A percentile compares a stretch with the other conserved stretches of the same genome.
These are phyloP conservation scores for Trichonephila clavipes DNA, from an alignment of 1,140 invertebrate species.

Conservation along the genomic window DNA sequence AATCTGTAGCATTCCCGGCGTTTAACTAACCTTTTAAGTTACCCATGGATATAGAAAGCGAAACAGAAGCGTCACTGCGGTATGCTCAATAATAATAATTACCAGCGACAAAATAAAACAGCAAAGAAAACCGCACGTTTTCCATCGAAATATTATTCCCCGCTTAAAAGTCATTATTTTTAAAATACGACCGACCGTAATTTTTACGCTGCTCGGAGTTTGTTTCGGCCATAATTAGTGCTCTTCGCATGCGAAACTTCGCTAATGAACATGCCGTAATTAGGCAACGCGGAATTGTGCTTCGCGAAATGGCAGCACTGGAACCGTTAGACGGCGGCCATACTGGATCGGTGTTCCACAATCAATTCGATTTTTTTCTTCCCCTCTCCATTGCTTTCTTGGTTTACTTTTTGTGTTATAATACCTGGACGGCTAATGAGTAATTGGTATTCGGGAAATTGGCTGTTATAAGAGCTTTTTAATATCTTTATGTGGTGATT, in stretches of 20 bases:
- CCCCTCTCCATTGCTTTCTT: background rate
- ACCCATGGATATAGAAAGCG: conserved; percentile 1
- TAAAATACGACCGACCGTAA: conserved; percentile 64
- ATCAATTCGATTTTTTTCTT: conserved; percentile 33
- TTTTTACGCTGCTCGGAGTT: conserved; percentile 59
- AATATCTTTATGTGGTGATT: conserved; percentile 66
- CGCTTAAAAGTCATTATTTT: conserved; percentile 72
- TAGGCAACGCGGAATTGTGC: conserved; percentile 48
- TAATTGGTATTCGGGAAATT: conserved; percentile 66
- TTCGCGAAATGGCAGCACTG: conserved; percentile 33
- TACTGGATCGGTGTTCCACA: conserved; percentile 3
- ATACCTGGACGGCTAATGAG: conserved; percentile 56
- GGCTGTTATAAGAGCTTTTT: conserved; percentile 69
- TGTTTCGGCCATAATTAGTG: conserved; percentile 62
- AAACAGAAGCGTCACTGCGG: background rate
- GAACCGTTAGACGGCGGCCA: conserved; percentile 13
- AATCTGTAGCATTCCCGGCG: background rate
- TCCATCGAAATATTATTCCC: conserved; percentile 60
- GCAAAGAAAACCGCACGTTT: conserved; percentile 43
- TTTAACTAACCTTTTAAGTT: conserved; percentile 15
- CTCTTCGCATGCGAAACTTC: background rate
- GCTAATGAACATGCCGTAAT: conserved; percentile 66
- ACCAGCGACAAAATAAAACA: conserved; percentile 9
- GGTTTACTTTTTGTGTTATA: conserved; percentile 7
- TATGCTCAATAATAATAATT: conserved; percentile 54